A percentile compares a stretch with the other conserved stretches of the same genome.
These are phyloP conservation scores for Hanleya hanleyi DNA, from an alignment of 2,888 invertebrate genomes.

Conservation along the genomic window DNA sequence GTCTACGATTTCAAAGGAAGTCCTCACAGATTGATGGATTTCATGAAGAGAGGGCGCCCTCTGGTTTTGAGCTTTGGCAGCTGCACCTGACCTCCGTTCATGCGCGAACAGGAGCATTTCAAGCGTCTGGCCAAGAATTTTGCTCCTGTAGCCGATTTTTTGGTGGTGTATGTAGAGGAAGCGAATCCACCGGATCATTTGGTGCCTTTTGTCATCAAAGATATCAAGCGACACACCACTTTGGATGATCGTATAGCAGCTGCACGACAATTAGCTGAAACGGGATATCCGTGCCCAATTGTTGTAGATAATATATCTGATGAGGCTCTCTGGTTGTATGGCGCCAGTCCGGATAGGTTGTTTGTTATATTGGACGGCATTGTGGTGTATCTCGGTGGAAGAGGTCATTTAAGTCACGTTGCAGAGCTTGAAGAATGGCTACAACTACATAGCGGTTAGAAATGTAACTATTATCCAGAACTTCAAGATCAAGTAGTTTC, in stretches of 20 bases:
- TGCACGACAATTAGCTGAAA: neutral
- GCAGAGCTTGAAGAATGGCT: neutral
- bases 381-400: neutral
- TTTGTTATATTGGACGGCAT: neutral
- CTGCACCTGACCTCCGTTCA: conserved; percentile 7
- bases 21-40: too few species aligned
- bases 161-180: neutral
- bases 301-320: neutral
- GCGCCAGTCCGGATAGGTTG: neutral
- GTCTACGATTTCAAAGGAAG: too few species aligned
- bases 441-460: too few species aligned
- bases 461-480: too few species aligned
- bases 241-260: neutral
- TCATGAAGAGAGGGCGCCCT: conserved; percentile 22
- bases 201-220: neutral
- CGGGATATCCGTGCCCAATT: neutral
- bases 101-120: neutral
- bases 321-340: neutral
- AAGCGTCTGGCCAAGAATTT: neutral
- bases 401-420: neutral
- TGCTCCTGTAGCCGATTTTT: neutral
- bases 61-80: neutral
- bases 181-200: neutral
- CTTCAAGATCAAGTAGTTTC: too few species aligned
- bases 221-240: neutral